Evolutionary conservation across 2,797 vertebrate genomes (phyloP).

Genomic region (Falco novaeseelandiae): DNA sequence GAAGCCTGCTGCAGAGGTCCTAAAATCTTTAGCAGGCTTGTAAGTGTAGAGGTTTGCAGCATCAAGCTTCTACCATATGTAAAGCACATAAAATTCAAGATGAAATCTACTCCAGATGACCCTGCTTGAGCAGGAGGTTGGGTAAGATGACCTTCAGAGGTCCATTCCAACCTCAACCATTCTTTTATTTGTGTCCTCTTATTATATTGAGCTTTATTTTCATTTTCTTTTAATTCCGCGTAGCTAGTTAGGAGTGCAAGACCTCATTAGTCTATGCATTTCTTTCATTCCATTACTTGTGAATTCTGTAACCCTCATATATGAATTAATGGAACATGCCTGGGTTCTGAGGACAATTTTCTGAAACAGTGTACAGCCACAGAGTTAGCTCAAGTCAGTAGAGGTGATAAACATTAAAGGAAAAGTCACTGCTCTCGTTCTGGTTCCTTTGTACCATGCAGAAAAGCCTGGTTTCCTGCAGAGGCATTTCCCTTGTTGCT

Average conservation of each 20-base stretch:
- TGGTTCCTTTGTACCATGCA: not conserved
- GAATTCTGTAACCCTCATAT: not conserved
- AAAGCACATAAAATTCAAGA: rapidly evolving
- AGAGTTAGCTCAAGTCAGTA: not conserved
- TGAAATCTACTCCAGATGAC: not conserved
- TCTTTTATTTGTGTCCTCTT: not conserved
- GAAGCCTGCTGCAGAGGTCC: not conserved
- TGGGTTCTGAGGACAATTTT: not conserved
- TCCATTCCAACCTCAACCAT: not conserved
- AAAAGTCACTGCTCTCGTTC: not conserved
- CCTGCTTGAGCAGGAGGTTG: not conserved
- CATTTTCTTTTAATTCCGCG: not conserved
- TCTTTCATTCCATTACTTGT: not conserved
- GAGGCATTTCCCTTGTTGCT: not conserved
- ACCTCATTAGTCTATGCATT: not conserved
- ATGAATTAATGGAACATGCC: not conserved
- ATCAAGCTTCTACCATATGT: not conserved
- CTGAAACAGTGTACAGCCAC: not conserved
- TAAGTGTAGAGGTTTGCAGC: not conserved
- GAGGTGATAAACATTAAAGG: not conserved
- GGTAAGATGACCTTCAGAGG: not conserved
- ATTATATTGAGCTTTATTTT: not conserved
- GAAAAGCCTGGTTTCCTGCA: not conserved
- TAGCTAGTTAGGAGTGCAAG: not conserved
- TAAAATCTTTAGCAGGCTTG: not conserved